phyloP scores from a whole-genome alignment of 2,888 invertebrate species.

The Chloroclysta siterata region DNA sequence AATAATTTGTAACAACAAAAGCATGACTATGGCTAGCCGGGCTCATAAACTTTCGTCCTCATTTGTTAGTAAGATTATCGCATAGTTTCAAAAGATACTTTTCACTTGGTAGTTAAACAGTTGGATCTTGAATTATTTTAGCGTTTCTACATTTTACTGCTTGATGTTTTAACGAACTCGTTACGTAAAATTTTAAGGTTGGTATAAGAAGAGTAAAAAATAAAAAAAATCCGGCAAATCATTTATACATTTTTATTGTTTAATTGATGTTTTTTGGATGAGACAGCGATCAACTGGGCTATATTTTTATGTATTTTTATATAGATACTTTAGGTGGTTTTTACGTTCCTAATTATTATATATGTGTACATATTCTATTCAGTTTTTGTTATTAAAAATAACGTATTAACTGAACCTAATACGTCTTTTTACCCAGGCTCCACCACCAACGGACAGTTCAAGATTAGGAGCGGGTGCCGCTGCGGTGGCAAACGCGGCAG shows the following conservation, averaged over 20 bases:
- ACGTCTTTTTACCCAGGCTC: conserved; percentile 63
- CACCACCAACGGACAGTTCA: conserved; percentile 82
- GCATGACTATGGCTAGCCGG: conserved; percentile 22
- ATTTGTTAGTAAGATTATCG: conserved; percentile 27
- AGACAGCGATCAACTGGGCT: too few relatives aligned
- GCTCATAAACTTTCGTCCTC: conserved; percentile 27
- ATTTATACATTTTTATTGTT: too few relatives aligned
- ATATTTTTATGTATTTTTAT: too few relatives aligned
- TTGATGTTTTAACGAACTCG: neutral
- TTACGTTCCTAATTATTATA: too few relatives aligned
- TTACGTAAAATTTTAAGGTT: too few relatives aligned
- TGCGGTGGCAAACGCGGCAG: conserved; percentile 89
- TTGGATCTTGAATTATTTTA: neutral
- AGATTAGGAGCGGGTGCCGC: conserved; percentile 83
- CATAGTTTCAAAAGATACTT: conserved; percentile 24
- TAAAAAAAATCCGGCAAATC: too few relatives aligned
- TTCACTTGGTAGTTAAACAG: neutral
- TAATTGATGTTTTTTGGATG: too few relatives aligned
- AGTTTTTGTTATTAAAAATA: too few relatives aligned
- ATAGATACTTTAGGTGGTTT: too few relatives aligned
- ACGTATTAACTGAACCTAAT: neutral
- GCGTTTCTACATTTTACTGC: neutral
- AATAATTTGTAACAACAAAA: conserved; percentile 34
- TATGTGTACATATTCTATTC: too few relatives aligned
- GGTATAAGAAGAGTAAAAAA: too few relatives aligned